Conservation (phyloP, 2,888 invertebrate species). For the Phengaris arion region DNA sequence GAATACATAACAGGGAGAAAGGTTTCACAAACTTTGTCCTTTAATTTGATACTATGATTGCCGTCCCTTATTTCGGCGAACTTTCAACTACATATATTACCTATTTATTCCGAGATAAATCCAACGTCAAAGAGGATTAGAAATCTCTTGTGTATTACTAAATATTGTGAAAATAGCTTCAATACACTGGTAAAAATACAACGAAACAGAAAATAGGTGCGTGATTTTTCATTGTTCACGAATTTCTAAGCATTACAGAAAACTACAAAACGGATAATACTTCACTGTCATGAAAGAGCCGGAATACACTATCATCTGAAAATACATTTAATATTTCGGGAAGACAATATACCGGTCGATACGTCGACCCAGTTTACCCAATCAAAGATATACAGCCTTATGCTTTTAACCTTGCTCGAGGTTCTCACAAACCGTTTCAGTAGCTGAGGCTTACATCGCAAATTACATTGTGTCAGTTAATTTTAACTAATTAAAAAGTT, state of each 20-base stretch:
- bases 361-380: constrained; percentile 44
- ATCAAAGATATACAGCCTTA: constrained; percentile 30
- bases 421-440: neutral
- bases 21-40: constrained; percentile 20
- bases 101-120: constrained; percentile 7
- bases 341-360: constrained; percentile 40
- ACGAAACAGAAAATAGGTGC: neutral
- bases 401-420: neutral
- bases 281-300: neutral
- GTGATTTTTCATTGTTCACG: too few relatives aligned
- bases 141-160: neutral
- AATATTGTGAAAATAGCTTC: neutral
- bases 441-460: too few relatives aligned
- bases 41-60: constrained; percentile 26
- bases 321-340: constrained; percentile 6
- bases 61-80: constrained; percentile 14
- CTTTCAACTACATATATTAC: constrained; percentile 21
- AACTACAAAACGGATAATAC: neutral
- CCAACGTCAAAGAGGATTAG: neutral
- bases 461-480: too few relatives aligned
- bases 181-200: neutral
- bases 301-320: constrained; percentile 14
- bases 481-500: neutral
- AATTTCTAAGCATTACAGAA: neutral
- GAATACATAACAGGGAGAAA: constrained; percentile 12